Evolutionary conservation across 2,888 invertebrate species (phyloP).

Genomic region (Drosophila paramelanica): DNA sequence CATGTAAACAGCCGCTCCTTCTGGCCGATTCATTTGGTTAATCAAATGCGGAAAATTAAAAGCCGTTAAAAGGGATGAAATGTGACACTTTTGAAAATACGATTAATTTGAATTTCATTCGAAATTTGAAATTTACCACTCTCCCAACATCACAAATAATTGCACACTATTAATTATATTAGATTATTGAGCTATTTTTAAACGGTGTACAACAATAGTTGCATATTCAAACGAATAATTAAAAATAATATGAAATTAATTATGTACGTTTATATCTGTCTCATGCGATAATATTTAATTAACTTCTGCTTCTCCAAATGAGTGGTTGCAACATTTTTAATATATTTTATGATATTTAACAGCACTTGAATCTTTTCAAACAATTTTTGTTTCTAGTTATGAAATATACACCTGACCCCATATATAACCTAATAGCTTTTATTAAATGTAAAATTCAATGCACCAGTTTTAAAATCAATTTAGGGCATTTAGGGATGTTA

Average conservation of each 20-base stretch:
- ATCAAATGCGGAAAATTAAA: constrained; percentile 33
- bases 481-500: not conserved
- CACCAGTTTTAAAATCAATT: too few species aligned
- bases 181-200: constrained; percentile 46
- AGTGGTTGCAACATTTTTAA: not conserved
- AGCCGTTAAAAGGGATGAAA: constrained; percentile 30
- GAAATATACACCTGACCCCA: too few species aligned
- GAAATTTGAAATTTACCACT: constrained; percentile 15
- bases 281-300: constrained; percentile 24
- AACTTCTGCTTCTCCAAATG: not conserved
- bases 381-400: too few species aligned
- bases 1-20: constrained; percentile 29
- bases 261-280: too few species aligned
- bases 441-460: too few species aligned
- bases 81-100: constrained; percentile 58
- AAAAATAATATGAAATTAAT: constrained; percentile 31
- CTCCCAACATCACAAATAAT: constrained; percentile 29
- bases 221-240: constrained; percentile 31
- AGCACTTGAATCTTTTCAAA: not conserved
- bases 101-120: constrained; percentile 62
- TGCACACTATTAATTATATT: constrained; percentile 33
- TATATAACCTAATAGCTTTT: too few species aligned
- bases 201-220: constrained; percentile 34
- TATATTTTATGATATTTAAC: not conserved
- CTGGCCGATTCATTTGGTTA: constrained; percentile 56